A percentile compares a stretch with the other conserved stretches of the same genome.
Evolutionary conservation across 2,797 vertebrate genomes (phyloP).

Genomic region (Hippoglossus hippoglossus): DNA sequence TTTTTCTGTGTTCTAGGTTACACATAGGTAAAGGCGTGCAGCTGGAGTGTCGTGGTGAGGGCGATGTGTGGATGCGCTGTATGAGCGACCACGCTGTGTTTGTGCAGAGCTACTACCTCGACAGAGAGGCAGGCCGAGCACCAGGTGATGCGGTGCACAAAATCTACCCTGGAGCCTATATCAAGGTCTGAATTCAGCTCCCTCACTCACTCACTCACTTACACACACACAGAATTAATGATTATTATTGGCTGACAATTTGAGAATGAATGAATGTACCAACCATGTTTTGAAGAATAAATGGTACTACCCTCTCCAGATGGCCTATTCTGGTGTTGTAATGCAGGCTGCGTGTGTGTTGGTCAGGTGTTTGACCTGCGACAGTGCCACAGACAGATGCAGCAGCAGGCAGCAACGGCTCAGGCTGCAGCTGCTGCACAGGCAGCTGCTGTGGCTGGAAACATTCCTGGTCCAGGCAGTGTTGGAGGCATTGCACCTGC

Average conservation of each 20-base stretch:
- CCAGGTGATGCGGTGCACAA: conserved; percentile 90
- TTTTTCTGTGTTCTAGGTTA: conserved; percentile 68
- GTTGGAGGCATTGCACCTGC: conserved; percentile 87
- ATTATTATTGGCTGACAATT: not conserved
- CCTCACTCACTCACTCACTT: not conserved
- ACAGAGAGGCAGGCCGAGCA: conserved; percentile 86
- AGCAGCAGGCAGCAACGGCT: conserved; percentile 86
- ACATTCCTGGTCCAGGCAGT: conserved; percentile 85
- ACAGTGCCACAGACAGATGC: conserved; percentile 88
- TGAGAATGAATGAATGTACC: not conserved
- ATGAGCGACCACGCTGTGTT: conserved; percentile 86
- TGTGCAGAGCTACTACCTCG: conserved; percentile 87
- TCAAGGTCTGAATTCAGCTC: conserved; percentile 77
- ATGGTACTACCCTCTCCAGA: not conserved
- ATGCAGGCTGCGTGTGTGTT: conserved; percentile 19
- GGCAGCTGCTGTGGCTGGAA: conserved; percentile 84
- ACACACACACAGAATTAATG: not conserved
- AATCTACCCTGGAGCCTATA: conserved; percentile 86
- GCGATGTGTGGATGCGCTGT: conserved; percentile 87
- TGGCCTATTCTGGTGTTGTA: not conserved
- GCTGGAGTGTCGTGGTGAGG: conserved; percentile 85
- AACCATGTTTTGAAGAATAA: not conserved
- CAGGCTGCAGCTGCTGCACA: conserved; percentile 85
- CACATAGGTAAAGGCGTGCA: conserved; percentile 86
- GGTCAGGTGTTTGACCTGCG: conserved; percentile 85